Evolutionary conservation across 92 coral and sea anemone species (phyloP).

Genomic region (Porites lobata): DNA sequence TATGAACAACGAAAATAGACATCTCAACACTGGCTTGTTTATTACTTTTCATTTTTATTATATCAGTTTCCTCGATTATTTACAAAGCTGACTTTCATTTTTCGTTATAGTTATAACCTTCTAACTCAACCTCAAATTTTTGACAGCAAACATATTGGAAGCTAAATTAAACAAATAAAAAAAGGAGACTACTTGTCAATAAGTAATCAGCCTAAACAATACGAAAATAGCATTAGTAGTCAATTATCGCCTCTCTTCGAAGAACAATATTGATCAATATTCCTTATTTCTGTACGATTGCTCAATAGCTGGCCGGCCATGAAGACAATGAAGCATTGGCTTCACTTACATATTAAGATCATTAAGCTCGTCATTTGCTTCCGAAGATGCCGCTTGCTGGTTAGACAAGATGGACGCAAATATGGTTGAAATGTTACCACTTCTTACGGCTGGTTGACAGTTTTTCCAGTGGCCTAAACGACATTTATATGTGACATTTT

Average conservation of each 20-base stretch:
- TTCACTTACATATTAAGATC: conserved; percentile 8
- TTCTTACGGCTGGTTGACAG: conserved; percentile 8
- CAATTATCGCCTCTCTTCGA: too few relatives aligned
- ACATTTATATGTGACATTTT: background rate
- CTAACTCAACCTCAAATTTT: too few relatives aligned
- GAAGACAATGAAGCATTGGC: conserved; percentile 1
- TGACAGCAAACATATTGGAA: too few relatives aligned
- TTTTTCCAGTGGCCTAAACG: conserved; percentile 20
- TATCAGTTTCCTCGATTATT: background rate
- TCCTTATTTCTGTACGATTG: background rate
- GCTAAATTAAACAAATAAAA: too few relatives aligned
- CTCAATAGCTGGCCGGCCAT: conserved; percentile 10
- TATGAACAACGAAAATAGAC: conserved; percentile 20
- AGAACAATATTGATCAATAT: too few relatives aligned
- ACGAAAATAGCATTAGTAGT: too few relatives aligned
- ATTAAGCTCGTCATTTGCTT: background rate
- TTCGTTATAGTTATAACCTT: background rate
- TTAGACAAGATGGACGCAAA: conserved; percentile 3
- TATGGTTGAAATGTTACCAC: conserved; percentile 17
- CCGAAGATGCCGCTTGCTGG: conserved; percentile 16
- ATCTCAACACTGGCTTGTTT: conserved; percentile 10
- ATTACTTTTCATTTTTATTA: conserved; percentile 13
- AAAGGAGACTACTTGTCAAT: too few relatives aligned
- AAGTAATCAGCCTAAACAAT: too few relatives aligned
- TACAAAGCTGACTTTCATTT: background rate